These are phyloP conservation scores for Tinea pellionella DNA, from an alignment of 2,888 invertebrate genomes.

Conservation along the genomic window DNA sequence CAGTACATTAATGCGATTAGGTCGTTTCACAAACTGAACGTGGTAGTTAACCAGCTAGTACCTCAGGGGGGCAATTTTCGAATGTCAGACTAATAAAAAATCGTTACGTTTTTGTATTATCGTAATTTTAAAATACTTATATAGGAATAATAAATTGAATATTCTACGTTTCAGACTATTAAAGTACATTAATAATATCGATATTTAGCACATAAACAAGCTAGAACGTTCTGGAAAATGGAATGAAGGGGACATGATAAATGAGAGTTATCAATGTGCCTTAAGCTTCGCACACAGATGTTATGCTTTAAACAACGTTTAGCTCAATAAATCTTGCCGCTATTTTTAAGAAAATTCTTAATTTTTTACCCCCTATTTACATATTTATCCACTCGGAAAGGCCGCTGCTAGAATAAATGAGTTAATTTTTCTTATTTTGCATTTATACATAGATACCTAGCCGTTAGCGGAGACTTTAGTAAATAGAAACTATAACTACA, in stretches of 20 bases:
- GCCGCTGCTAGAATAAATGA: conserved; percentile 3
- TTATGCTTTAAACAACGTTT: conserved; percentile 5
- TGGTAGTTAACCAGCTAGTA: too few relatives aligned
- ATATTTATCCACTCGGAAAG: conserved; percentile 1
- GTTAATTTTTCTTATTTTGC: background rate
- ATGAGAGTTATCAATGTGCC: conserved; percentile 8
- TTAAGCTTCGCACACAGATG: conserved; percentile 9
- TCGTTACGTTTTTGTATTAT: too few relatives aligned
- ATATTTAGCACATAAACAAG: conserved; percentile 8
- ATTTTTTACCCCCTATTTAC: background rate
- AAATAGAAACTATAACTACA: too few relatives aligned
- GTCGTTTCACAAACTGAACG: too few relatives aligned
- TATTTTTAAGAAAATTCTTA: conserved; percentile 4
- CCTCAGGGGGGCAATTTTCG: too few relatives aligned
- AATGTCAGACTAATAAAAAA: too few relatives aligned
- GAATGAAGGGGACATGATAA: conserved; percentile 9
- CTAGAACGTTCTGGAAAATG: background rate
- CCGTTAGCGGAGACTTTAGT: too few relatives aligned
- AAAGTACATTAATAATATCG: conserved; percentile 4
- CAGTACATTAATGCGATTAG: too few relatives aligned
- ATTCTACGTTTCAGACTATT: background rate
- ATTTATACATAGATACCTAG: too few relatives aligned
- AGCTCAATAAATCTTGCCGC: background rate
- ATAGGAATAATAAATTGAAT: background rate
- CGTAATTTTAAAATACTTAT: too few relatives aligned